Conservation (phyloP, 2,888 invertebrate genomes). For the Lasioglossum marginatum region DNA sequence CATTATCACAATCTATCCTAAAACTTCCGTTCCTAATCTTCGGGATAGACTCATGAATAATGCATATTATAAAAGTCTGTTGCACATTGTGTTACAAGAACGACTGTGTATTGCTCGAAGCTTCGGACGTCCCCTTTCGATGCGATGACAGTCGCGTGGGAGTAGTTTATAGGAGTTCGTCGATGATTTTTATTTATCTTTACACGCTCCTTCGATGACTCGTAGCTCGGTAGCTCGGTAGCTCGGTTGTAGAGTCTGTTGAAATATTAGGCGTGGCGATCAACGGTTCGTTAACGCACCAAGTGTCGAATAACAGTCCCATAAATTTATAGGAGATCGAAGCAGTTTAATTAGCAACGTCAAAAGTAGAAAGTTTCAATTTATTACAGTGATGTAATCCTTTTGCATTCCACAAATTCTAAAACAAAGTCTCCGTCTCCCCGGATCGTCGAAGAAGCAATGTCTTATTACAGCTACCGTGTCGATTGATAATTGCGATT, state of each 20-base stretch:
- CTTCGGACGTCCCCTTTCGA: neutral
- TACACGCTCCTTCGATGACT: neutral
- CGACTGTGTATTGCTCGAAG: neutral
- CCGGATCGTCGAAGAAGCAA: constrained; percentile 15
- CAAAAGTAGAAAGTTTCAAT: neutral
- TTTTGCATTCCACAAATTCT: neutral
- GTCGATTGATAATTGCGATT: constrained; percentile 38
- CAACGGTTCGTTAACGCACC: neutral
- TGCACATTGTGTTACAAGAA: constrained; percentile 5
- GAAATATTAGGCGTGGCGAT: constrained; percentile 1
- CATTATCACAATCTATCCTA: neutral
- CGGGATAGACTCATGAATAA: constrained; percentile 15
- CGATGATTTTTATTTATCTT: constrained; percentile 4
- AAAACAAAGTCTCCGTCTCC: neutral
- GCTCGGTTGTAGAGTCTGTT: neutral
- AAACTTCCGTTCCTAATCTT: constrained; percentile 22
- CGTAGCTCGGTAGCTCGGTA: constrained; percentile 1
- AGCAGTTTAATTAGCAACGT: neutral
- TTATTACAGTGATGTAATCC: neutral
- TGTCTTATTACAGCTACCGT: constrained; percentile 4
- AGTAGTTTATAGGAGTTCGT: neutral
- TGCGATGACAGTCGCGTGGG: constrained; percentile 21
- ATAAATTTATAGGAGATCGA: neutral
- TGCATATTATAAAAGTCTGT: constrained; percentile 10
- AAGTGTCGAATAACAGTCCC: neutral